Evolutionary conservation across 2,797 vertebrate genomes (phyloP).

Genomic region (Syndactyla subalaris): DNA sequence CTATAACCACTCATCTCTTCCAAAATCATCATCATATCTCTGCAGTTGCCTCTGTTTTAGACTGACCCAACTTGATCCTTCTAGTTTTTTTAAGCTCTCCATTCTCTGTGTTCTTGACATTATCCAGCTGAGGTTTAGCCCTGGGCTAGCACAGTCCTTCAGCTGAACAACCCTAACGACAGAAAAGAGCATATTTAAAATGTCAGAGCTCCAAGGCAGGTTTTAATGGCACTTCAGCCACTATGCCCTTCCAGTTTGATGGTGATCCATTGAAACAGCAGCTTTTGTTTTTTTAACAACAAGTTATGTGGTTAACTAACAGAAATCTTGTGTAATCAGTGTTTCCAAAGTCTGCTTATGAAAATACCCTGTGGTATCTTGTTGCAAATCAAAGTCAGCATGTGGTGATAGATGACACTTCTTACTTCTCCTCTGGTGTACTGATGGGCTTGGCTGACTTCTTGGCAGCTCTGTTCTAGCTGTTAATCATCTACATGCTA

Average conservation of each 20-base stretch:
- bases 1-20: neutral
- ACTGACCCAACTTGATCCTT: neutral
- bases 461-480: neutral
- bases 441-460: neutral
- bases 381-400: slow-evolving; percentile 1
- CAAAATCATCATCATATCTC: neutral
- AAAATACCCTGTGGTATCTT: slow-evolving; percentile 19
- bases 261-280: neutral
- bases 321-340: slow-evolving; percentile 22
- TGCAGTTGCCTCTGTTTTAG: neutral
- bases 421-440: neutral
- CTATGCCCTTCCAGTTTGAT: neutral
- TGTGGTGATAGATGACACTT: neutral
- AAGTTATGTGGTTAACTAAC: neutral
- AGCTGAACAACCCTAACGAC: neutral
- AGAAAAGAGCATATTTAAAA: slow-evolving; percentile 1
- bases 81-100: neutral
- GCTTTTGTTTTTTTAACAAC: neutral
- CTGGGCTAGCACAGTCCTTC: neutral
- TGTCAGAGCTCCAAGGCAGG: neutral
- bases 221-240: neutral
- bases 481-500: neutral
- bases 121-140: neutral
- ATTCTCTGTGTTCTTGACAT: neutral
- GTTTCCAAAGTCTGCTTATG: slow-evolving; percentile 34